phyloP scores from a whole-genome alignment of 1,140 invertebrate genomes.

The Acyrthosiphon pisum region DNA sequence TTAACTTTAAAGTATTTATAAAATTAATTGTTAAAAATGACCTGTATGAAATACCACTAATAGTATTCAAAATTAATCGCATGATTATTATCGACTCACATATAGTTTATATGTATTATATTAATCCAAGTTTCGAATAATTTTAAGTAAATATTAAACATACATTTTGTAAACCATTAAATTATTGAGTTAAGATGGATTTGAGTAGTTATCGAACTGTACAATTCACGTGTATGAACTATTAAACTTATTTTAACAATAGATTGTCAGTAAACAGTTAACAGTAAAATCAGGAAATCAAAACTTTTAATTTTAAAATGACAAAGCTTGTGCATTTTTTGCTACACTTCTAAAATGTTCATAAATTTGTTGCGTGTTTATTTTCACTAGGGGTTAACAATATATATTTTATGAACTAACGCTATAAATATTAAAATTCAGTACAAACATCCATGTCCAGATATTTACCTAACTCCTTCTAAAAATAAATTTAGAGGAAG shows the following conservation, averaged over 20 bases:
- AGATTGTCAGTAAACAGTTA: not conserved
- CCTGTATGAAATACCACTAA: not conserved
- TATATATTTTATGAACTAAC: not conserved
- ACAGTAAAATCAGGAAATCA: not conserved
- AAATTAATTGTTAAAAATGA: not conserved
- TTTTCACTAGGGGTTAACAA: not conserved
- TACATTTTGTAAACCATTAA: too few species aligned
- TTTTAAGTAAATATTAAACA: too few species aligned
- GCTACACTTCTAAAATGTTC: not conserved
- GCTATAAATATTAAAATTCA: not conserved
- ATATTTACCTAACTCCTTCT: not conserved
- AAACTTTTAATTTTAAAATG: not conserved
- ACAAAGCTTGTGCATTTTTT: not conserved
- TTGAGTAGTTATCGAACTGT: too few species aligned
- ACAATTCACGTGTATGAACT: too few species aligned
- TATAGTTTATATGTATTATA: too few species aligned
- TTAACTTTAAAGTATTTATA: not conserved
- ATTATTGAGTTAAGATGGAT: too few species aligned
- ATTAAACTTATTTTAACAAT: not conserved
- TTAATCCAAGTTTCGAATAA: too few species aligned
- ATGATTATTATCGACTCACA: not conserved
- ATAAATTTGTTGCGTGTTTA: not conserved
- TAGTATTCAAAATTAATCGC: not conserved
- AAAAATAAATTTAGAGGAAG: not conserved
- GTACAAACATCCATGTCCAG: not conserved